Evolutionary conservation across 2,797 vertebrate species (phyloP).

Genomic region (Pangasius larnaudii): DNA sequence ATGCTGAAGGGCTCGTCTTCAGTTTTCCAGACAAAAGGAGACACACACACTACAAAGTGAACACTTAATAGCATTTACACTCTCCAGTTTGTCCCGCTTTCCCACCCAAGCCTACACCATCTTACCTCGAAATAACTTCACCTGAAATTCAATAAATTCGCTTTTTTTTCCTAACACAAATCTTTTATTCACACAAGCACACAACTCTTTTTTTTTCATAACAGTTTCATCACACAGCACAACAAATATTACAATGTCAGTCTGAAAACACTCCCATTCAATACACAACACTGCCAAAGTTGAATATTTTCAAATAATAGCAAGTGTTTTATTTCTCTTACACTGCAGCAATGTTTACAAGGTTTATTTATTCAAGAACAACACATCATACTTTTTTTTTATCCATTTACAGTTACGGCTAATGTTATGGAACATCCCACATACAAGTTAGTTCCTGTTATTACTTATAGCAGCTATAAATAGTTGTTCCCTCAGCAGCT

Average conservation of each 20-base stretch:
- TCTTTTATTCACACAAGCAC: background rate
- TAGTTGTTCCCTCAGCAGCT: background rate
- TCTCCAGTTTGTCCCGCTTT: background rate
- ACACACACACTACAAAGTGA: background rate
- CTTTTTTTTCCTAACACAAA: background rate
- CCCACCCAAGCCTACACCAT: background rate
- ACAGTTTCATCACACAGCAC: background rate
- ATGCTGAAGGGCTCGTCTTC: background rate
- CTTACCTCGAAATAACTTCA: background rate
- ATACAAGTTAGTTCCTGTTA: background rate
- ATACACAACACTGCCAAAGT: background rate
- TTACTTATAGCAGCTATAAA: background rate
- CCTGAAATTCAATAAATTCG: background rate
- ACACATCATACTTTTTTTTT: background rate
- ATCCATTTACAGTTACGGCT: background rate
- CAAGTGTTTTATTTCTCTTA: background rate
- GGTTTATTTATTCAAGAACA: background rate
- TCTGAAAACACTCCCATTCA: background rate
- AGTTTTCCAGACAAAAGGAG: constrained; percentile 6
- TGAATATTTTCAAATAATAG: background rate
- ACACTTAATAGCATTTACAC: constrained; percentile 13
- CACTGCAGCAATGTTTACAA: background rate
- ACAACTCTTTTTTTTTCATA: background rate
- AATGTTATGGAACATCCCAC: background rate
- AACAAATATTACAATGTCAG: background rate